phyloP scores from a whole-genome alignment of 2,113 vertebrate genomes.

The Sapayoa aenigma region DNA sequence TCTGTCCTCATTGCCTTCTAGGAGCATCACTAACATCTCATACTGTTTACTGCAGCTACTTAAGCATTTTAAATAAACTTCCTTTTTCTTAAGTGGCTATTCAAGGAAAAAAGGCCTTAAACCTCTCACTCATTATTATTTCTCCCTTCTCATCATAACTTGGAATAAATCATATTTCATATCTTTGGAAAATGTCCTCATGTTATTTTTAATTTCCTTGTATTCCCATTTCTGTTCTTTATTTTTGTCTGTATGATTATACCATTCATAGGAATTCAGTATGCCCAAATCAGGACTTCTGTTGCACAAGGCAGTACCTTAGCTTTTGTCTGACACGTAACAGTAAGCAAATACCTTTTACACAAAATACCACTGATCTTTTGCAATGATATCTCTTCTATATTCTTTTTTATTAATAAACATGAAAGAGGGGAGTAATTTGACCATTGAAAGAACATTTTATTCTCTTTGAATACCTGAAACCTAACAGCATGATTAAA shows the following conservation, averaged over 20 bases:
- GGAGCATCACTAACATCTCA: neutral
- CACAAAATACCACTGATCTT: neutral
- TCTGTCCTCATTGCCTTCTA: neutral
- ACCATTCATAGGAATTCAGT: neutral
- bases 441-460: neutral
- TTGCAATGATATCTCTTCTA: neutral
- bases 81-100: neutral
- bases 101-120: neutral
- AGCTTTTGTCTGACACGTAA: neutral
- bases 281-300: neutral
- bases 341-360: neutral
- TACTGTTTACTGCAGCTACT: neutral
- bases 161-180: neutral
- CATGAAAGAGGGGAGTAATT: neutral
- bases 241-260: neutral
- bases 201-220: neutral
- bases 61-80: neutral
- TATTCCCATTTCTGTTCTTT: neutral
- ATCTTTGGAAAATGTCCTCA: neutral
- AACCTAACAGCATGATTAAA: neutral
- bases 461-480: neutral
- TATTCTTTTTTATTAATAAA: slow-evolving; percentile 17
- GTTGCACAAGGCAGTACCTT: neutral
- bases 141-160: neutral
- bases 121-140: neutral